A percentile compares a stretch with the other conserved stretches of the same genome.
Evolutionary conservation across 2,797 vertebrate genomes (phyloP).

Genomic region (Characodon lateralis): DNA sequence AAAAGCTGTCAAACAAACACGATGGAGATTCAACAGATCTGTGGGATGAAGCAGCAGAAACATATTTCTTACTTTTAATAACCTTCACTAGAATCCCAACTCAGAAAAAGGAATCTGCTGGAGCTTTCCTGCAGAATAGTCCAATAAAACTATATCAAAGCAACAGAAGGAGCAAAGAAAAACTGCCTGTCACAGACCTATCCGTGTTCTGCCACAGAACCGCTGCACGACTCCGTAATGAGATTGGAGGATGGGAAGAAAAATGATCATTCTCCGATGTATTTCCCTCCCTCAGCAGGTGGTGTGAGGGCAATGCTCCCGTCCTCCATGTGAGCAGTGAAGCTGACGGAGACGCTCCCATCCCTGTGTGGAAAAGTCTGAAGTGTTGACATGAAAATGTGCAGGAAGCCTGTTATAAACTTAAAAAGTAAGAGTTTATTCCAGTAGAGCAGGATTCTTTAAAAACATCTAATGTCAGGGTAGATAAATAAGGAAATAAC

Average conservation of each 20-base stretch:
- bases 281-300: constrained; percentile 41
- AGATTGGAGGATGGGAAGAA: constrained; percentile 29
- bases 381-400: not conserved
- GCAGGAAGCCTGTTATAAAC: not conserved
- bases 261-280: constrained; percentile 42
- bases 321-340: constrained; percentile 40
- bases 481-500: not conserved
- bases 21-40: not conserved
- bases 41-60: not conserved
- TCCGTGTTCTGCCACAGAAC: not conserved
- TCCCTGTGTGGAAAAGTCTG: not conserved
- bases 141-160: constrained; percentile 11
- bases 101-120: not conserved
- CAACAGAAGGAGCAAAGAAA: constrained; percentile 8
- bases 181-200: constrained; percentile 7
- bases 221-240: constrained; percentile 21
- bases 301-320: constrained; percentile 15
- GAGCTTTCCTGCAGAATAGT: constrained; percentile 1
- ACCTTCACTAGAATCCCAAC: not conserved
- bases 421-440: not conserved
- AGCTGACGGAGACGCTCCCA: constrained; percentile 43
- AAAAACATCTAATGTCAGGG: not conserved
- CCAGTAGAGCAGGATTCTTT: not conserved
- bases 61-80: not conserved
- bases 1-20: not conserved